Base-by-base conservation (phyloP, 2,888 invertebrate species). In the Biston betularia region DNA sequence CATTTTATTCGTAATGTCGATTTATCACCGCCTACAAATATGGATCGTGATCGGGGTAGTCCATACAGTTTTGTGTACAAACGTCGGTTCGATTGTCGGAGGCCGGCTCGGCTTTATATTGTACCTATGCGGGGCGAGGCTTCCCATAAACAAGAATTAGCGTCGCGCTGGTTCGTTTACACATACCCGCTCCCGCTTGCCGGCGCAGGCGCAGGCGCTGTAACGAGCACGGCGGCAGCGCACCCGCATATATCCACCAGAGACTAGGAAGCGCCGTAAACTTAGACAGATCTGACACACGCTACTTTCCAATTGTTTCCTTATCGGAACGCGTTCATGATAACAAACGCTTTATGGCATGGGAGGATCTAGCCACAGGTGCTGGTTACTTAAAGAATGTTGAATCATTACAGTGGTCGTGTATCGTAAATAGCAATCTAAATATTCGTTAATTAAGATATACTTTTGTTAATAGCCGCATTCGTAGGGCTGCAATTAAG, bases 121-220 rank as follows among this genome's bases (percentile, higher is more conserved):
- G 85, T 81, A 80, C 81, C 84, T 87, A 84, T 82, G 82, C 85
- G 77, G 82, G 82, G 81, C 84, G 80, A 86, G 85, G 84, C 81
- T 83, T 72, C 84, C 89, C 91, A 90, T 93, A 93, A 93, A 93
- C 88, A 88, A 91, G 93, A 90, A 92, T 93, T 92, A 93, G 89
- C 88, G 89, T 89, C 90, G 86, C 83, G 87, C 86, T 83, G 84
- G 85, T 87, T 90, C 91, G 92, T 92, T 92, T 92, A 92, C 93
- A 92, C 90, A 90, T 89, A 89, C 90, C 24, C 89, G 88, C 88
- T 87, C 86, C 87, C 80, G 86, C 84, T 84, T 76, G 82, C 84
- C 85, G 83, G 89, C 46, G 65, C 46, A 81, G 83, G 89, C 46
- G 65, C 46, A 81, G 86, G 85, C 78, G 83, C 84, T 85, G 84